Base-by-base conservation (phyloP, 2,113 vertebrate species). In the Porphyrio hochstetteri region DNA sequence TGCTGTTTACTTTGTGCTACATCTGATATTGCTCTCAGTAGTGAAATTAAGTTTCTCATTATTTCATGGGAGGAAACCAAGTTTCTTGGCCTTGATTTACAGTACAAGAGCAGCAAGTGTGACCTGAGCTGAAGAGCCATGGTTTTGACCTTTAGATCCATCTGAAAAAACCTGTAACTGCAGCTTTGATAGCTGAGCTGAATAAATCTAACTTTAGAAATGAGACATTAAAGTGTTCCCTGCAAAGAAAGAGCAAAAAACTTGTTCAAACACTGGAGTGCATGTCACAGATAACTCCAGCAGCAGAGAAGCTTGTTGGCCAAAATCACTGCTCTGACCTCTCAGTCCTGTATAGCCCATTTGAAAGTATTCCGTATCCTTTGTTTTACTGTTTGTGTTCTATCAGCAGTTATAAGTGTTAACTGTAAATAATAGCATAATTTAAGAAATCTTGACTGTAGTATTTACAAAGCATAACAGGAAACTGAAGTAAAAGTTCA, bases 121-220 rank as follows among this genome's bases (percentile, higher is more conserved):
- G n/a, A 55, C 28, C n/a, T 46, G 38, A 79, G 53, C 33, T 52
- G 57, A 59, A 87, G 38, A 79, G 56, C 16, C 4, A 3, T 7
- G 2, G 7, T 29, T 89, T 75, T 92, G 67, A 82, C 81, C 53
- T 91, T 88, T 75, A 60, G 44, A 92, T 18, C 7, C 28, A n/a
- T 10, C 7, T 35, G 50, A 89, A 75, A 70, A 64, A 80, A 70
- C 48, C 28, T 59, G 24, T 76, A 70, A 74, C 44, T 86, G 57
- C 46, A 50, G 64, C 71, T 93, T 92, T 64, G 74, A 40, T 82
- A 88, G 75, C 82, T 91, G 61, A 82, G 53, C 57, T 89, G 90
- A 84, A 90, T 88, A 88, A 89, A 85, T 76, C 40, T 74, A 20
- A 72, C 55, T 72, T 79, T 7, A 76, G 61, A 13, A 31, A 7